These are phyloP conservation scores for Dryobota labecula DNA, from an alignment of 2,888 invertebrate genomes.

Conservation along the genomic window DNA sequence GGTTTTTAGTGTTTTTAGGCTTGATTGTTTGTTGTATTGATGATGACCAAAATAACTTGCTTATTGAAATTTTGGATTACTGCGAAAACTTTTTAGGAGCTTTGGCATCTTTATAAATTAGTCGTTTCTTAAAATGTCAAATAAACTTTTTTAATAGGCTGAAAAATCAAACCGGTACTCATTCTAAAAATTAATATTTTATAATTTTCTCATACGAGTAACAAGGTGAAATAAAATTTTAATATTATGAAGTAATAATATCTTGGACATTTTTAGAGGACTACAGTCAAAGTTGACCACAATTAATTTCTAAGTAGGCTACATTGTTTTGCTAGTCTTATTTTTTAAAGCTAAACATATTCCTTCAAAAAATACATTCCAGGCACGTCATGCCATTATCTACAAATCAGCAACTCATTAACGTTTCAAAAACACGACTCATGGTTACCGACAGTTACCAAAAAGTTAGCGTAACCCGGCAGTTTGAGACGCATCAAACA, in stretches of 20 bases:
- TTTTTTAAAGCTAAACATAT: background rate
- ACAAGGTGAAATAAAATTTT: no score
- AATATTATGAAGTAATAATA: background rate
- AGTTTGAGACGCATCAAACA: constrained; percentile 71
- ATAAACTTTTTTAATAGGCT: background rate
- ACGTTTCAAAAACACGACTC: constrained; percentile 57
- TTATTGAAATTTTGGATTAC: no score
- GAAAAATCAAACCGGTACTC: background rate
- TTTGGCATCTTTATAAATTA: background rate
- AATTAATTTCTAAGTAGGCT: background rate
- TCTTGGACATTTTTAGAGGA: background rate
- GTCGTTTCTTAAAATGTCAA: background rate
- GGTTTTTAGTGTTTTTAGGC: background rate
- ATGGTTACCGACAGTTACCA: constrained; percentile 69
- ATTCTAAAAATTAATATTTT: background rate
- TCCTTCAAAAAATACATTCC: constrained; percentile 5
- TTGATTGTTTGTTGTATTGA: background rate
- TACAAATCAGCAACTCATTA: constrained; percentile 66
- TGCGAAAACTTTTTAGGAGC: background rate
- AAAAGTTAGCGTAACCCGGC: constrained; percentile 76
- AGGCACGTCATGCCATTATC: constrained; percentile 28
- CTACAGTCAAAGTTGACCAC: background rate
- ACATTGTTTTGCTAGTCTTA: background rate
- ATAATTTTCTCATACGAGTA: no score
- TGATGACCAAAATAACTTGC: background rate